Percentiles rank a stretch among this genome's conserved stretches.
These are phyloP conservation scores for Fratercula arctica DNA, from an alignment of 2,797 vertebrate genomes.

Conservation along the genomic window DNA sequence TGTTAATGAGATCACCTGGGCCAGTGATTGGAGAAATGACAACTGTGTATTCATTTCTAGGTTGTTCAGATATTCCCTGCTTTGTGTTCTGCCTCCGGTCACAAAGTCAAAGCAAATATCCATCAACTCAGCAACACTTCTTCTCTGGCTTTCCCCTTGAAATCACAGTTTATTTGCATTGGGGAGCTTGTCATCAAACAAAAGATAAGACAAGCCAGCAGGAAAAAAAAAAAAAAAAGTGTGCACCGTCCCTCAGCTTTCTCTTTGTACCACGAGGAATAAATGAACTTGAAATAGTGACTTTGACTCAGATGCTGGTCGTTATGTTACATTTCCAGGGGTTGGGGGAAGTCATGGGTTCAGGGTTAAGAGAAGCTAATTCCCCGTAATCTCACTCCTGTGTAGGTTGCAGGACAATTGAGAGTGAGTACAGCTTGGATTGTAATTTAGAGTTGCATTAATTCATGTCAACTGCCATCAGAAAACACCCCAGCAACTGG, in stretches of 20 bases:
- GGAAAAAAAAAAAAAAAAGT: not conserved
- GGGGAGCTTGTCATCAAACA: not conserved
- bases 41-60: not conserved
- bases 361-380: not conserved
- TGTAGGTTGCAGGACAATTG: not conserved
- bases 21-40: not conserved
- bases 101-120: constrained; percentile 52
- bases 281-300: not conserved
- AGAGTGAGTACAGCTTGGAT: not conserved
- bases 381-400: not conserved
- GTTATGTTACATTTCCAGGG: not conserved
- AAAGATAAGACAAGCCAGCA: not conserved
- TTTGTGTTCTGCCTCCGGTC: constrained; percentile 7
- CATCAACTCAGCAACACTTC: not conserved
- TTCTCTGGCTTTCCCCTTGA: not conserved
- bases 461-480: not conserved
- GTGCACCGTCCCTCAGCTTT: not conserved
- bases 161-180: constrained; percentile 6
- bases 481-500: not conserved
- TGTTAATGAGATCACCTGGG: constrained; percentile 47
- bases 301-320: not conserved
- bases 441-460: not conserved
- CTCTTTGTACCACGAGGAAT: not conserved
- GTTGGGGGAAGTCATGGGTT: fast-evolving
- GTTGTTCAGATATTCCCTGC: not conserved